Base-by-base conservation (phyloP, 2,113 vertebrate genomes). In the Boleophthalmus pectinirostris region DNA sequence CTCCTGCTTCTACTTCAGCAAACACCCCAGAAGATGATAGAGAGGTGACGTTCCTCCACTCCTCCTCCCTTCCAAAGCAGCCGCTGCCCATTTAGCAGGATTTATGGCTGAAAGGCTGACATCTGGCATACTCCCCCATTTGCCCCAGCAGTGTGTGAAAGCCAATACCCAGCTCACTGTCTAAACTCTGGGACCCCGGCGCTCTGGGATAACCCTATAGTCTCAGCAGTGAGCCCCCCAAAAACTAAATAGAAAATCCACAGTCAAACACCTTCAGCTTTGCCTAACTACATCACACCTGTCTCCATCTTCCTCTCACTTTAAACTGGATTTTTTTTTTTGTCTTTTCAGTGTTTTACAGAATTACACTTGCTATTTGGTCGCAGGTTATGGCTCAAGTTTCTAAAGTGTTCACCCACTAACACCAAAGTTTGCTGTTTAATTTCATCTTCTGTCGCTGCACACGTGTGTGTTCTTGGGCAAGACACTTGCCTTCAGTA, bases 141-240 rank as follows among this genome's bases (percentile, higher is more conserved):
- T 88, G 86, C 85, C 83, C 88, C 84, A 87, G 87, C 89, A 92
- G 88, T 88, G 83, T 88, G 88, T 92, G 90, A 92, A 92, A 92
- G 85, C 82, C 82, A 92, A 92, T 91, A 92, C 90, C 89, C 87
- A 89, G 88, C 85, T 84, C 83, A 85, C 82, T 89, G 90, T 92
- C 88, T 85, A 88, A 90, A 90, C 88, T 79, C 88, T 75, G 85
- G 90, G 87, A 90, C 85, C 88, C 87, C 81, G 80, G 67, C 84
- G 87, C 88, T 87, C 78, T 80, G 85, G 87, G 84, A 90, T 90
- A 90, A 90, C 87, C 80, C 72, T 54, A 5, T 73, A 85, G 84
- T 86, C 85, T 85, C 89, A 84, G 81, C 80, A 73, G 83, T 79
- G 75, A 74, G 75, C 70, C 63, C 73, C 71, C 66, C 75, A 88